Conservation (phyloP, 2,113 vertebrate genomes). For the Gobio gobio region DNA sequence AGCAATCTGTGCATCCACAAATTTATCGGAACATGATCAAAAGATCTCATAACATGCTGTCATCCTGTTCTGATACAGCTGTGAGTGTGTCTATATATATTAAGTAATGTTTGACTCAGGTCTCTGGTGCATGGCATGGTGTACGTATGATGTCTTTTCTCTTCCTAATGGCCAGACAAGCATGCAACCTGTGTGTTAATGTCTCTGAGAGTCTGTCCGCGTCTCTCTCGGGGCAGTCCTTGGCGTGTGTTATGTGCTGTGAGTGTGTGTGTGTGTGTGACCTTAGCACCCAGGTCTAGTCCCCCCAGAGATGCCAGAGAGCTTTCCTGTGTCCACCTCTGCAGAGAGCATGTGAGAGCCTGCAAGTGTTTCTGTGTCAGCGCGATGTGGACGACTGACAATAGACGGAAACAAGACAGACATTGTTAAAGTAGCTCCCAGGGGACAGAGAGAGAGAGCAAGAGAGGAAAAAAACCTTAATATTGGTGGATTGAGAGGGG, state of each 20-base stretch:
- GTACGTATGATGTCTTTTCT: slow-evolving; percentile 45
- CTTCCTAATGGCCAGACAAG: slow-evolving; percentile 44
- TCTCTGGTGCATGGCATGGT: slow-evolving; percentile 10
- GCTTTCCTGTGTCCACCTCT: slow-evolving; percentile 54
- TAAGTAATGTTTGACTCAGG: slow-evolving; percentile 36
- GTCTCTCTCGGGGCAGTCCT: slow-evolving; percentile 29
- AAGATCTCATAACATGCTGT: not conserved
- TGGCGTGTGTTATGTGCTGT: slow-evolving; percentile 36
- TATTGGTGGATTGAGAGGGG: not conserved
- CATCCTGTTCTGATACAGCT: slow-evolving; percentile 3
- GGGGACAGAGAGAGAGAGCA: slow-evolving; percentile 13
- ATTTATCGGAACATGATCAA: not conserved
- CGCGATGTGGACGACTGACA: slow-evolving; percentile 44
- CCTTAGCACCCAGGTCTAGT: slow-evolving; percentile 46
- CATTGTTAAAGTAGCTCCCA: slow-evolving; percentile 54
- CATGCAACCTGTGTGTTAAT: slow-evolving; percentile 48
- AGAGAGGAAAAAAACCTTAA: slow-evolving; percentile 2
- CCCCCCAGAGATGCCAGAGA: slow-evolving; percentile 54
- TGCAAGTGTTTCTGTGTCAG: slow-evolving; percentile 41
- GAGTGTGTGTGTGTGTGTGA: slow-evolving; percentile 48
- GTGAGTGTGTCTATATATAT: slow-evolving; percentile 32
- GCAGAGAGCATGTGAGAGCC: slow-evolving; percentile 31
- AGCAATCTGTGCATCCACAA: slow-evolving; percentile 1
- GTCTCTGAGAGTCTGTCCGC: slow-evolving; percentile 46
- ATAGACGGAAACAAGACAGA: slow-evolving; percentile 46